Percentiles rank a stretch among this genome's conserved stretches.
These are phyloP conservation scores for Stenodema calcarata DNA, from an alignment of 2,888 invertebrate genomes.

Conservation along the genomic window DNA sequence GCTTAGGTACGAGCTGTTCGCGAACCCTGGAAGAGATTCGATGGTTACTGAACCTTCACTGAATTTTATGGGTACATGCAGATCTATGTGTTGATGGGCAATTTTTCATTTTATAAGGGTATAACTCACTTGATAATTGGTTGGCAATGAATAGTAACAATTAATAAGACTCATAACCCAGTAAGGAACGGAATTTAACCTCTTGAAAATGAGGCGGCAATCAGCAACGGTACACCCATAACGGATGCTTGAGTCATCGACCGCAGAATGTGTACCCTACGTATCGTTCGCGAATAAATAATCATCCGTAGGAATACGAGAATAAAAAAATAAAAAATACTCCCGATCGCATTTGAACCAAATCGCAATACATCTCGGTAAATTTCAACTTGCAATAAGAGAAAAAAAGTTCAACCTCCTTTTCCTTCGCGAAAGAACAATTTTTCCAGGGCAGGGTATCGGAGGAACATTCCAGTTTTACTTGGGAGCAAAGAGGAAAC, in stretches of 20 bases:
- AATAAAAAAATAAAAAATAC: too few relatives aligned
- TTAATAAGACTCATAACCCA: too few relatives aligned
- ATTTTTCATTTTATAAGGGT: too few relatives aligned
- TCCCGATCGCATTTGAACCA: conserved; percentile 14
- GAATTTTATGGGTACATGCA: too few relatives aligned
- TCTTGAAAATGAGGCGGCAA: not conserved
- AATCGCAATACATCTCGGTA: conserved; percentile 12
- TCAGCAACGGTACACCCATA: not conserved
- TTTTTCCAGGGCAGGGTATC: not conserved
- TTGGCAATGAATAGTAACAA: too few relatives aligned
- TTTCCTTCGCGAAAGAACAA: not conserved
- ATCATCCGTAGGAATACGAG: not conserved
- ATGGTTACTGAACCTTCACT: too few relatives aligned
- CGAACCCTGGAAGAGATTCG: too few relatives aligned
- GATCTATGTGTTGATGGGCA: too few relatives aligned
- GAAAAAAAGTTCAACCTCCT: not conserved
- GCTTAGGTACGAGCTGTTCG: too few relatives aligned
- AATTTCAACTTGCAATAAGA: not conserved
- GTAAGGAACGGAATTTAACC: not conserved
- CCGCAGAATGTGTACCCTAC: not conserved
- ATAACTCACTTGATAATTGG: too few relatives aligned
- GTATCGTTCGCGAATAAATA: conserved; percentile 1
- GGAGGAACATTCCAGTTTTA: conserved; percentile 35
- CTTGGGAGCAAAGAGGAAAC: conserved; percentile 39
- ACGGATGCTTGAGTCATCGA: not conserved